phyloP scores from a whole-genome alignment of 37 sponge, comb jelly and placozoan species.

The Cliona cf. orientalis region DNA sequence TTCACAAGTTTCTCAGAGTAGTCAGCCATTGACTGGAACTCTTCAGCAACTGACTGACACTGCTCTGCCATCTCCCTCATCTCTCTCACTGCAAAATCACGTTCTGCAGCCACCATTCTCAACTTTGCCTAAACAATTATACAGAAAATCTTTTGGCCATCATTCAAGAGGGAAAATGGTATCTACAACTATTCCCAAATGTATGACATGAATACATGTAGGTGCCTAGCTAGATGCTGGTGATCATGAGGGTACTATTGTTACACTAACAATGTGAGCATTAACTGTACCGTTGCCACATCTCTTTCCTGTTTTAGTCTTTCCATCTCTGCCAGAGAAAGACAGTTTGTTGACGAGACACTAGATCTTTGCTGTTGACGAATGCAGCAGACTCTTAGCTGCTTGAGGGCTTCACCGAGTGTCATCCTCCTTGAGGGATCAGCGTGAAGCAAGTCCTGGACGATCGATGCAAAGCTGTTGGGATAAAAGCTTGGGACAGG shows the following conservation, averaged over 20 bases:
- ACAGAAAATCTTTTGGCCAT: too few species aligned
- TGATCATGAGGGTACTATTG: too few species aligned
- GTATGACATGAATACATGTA: too few species aligned
- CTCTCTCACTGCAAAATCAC: constrained; percentile 63
- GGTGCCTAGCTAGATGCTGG: too few species aligned
- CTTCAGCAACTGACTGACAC: constrained; percentile 35
- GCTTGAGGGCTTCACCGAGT: constrained; percentile 42
- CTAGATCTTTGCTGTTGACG: neutral
- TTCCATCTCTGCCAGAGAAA: constrained; percentile 11
- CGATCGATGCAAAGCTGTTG: constrained; percentile 47
- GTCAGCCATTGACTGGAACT: constrained; percentile 52
- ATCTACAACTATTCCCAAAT: too few species aligned
- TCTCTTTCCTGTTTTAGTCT: constrained; percentile 40
- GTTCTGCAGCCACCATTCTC: constrained; percentile 32
- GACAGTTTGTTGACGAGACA: neutral
- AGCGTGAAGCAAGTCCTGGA: constrained; percentile 30
- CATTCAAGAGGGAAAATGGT: too few species aligned
- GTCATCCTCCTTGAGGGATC: constrained; percentile 28
- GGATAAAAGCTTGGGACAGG: constrained; percentile 50
- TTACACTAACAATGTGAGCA: too few species aligned
- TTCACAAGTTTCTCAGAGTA: constrained; percentile 29
- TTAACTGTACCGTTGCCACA: constrained; percentile 30
- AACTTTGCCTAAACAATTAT: constrained; percentile 46
- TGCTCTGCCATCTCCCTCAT: constrained; percentile 63
- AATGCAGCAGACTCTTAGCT: constrained; percentile 40